Base-by-base conservation (phyloP, 2,888 invertebrate species). In the Trachelus troglodyta region DNA sequence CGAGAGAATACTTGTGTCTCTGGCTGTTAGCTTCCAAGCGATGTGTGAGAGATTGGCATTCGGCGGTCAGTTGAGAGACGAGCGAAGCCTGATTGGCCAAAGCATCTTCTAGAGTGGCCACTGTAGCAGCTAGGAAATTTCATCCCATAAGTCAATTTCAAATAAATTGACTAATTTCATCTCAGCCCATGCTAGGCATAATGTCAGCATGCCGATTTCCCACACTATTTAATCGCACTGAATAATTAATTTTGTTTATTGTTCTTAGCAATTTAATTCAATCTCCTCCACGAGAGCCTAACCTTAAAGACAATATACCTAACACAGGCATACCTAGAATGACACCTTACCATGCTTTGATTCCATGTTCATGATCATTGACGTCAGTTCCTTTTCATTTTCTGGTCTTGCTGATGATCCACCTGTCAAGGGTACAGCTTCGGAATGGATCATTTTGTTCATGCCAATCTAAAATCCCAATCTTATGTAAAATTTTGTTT, bases 71-170 rank as follows among this genome's bases (percentile, higher is more conserved):
- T 95, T 96, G 97, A 94, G 96, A 96, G 95, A 97, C 96, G 95
- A 97, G 96, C 94, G 95, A 95, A 94, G 96, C 96, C 95, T 97
- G 97, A 93, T 95, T 96, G 93, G 95, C 95, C 93, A 97, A 95
- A 95, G 96, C 95, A 92, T 95, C 94, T 94, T 97, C 97, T 93
- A 97, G 95, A 93, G 96, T 96, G 93, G 95, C 95, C 93, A 97
- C 96, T 92, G 96, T 97, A 93, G 96, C 95, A 94, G 95, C 97
- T 97, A 95, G 93, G 95, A 94, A 92, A 88, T 87, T 87, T 80
- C 82, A 81, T 85, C 84, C 81, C 80, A 83, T 85, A 82, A 86
- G 83, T 81, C 83, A 85, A 87, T 87, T 88, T 84, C 76, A 79
- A 78, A 77, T 80, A 83, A 88, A 87, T 86, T 85, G 83, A 87